Base-by-base conservation (phyloP, 2,888 invertebrate species). In the Acrobasis suavella region DNA sequence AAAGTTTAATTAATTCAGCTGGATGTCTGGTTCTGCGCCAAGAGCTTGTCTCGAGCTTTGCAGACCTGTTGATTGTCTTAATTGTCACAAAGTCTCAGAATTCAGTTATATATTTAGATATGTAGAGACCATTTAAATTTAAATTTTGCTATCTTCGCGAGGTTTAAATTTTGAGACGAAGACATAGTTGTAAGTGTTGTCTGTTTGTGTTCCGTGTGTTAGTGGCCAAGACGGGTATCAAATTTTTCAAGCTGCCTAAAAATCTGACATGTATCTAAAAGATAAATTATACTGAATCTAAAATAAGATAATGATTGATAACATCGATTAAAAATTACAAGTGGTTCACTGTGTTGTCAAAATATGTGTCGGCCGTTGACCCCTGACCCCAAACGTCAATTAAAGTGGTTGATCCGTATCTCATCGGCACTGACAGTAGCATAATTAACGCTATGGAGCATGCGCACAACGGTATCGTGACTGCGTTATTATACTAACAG, bases 401-500 rank as follows among this genome's bases (percentile, higher is more conserved):
- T 58, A 62, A 50, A 59, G 50, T 15, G 38, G 56, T 59, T 62
- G 62, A 67, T 65, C 65, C 58, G 50, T 59, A 63, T 64, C 60
- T 64, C 54, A 62, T 60, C 58, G 65, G 46, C 58, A 17, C 62
- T 58, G 65, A 15, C 62, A 62, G 65, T 42, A 65, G 70, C 66
- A 67, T 73, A 76, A 78, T 78, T 76, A 75, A 69, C 72, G 67
- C 67, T 67, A 59, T 60, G 66, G 63, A 68, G 68, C 72, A 70
- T 72, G 70, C 73, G 51, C 56, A 54, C 77, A 77, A 74, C 78
- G 77, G 77, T 56, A 59, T 37, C 15, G 37, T 15, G 55, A 56
- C 55, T 56, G 39, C 39, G 55, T 42, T 56, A 56, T 56, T 42
- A 56, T 46, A 52, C 54, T 54, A 32, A 42, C 39, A 22, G 56